phyloP scores from a whole-genome alignment of 1,140 invertebrate genomes.

The Pseudomyrmex flavicornis region DNA sequence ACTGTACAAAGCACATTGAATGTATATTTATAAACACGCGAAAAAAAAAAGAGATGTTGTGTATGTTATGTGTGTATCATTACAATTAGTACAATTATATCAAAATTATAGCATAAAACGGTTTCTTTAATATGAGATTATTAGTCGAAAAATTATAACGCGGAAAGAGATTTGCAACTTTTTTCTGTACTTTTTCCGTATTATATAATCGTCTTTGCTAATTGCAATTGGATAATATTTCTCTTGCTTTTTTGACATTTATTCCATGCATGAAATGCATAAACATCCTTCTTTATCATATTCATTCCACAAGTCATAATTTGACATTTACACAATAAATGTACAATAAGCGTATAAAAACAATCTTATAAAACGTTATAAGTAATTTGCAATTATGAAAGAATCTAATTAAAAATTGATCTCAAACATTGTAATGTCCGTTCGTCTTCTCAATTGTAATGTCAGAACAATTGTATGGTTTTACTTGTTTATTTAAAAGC shows the following conservation, averaged over 20 bases:
- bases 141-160: background rate
- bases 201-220: background rate
- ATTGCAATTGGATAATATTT: background rate
- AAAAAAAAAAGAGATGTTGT: constrained; percentile 21
- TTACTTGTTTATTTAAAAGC: constrained; percentile 35
- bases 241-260: background rate
- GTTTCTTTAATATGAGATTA: constrained; percentile 15
- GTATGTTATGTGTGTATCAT: constrained; percentile 45
- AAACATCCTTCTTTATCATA: no score
- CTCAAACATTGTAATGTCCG: background rate
- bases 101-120: constrained; percentile 63
- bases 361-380: no score
- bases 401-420: no score
- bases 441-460: constrained; percentile 30
- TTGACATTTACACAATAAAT: no score
- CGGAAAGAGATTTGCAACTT: background rate
- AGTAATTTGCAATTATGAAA: no score
- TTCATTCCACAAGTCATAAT: no score
- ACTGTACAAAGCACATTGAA: constrained; percentile 81
- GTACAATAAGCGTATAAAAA: no score
- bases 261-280: background rate
- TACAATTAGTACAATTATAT: constrained; percentile 67
- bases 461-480: constrained; percentile 34
- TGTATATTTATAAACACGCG: constrained; percentile 58
- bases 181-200: constrained; percentile 29